Conservation (phyloP, 1,140 invertebrate species). For the Drosophila albomicans region DNA sequence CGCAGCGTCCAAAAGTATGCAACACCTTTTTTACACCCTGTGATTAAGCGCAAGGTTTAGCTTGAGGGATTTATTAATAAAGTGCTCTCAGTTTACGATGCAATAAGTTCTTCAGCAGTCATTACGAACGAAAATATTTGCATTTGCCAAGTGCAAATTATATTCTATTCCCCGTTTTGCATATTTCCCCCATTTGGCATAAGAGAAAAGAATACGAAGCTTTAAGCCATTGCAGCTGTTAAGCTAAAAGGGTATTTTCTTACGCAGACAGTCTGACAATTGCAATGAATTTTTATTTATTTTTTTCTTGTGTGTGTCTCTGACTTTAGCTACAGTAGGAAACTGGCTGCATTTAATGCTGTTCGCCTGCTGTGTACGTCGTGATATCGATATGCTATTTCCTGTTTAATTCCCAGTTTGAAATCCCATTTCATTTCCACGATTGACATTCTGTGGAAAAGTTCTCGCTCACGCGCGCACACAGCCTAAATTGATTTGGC, state of each 20-base stretch:
- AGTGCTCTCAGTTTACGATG: neutral
- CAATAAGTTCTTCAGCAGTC: neutral
- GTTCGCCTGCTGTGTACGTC: neutral
- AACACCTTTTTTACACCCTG: constrained; percentile 17
- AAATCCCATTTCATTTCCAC: constrained; percentile 8
- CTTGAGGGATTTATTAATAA: neutral
- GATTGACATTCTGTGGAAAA: constrained; percentile 11
- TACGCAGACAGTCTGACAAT: too few relatives aligned
- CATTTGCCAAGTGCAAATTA: neutral
- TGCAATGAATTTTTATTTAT: neutral
- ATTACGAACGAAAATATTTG: neutral
- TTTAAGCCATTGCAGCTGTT: neutral
- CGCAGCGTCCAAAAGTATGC: constrained; percentile 49
- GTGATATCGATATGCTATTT: neutral
- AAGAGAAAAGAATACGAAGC: neutral
- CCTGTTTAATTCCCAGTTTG: constrained; percentile 8
- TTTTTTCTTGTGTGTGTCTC: neutral
- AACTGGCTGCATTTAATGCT: constrained; percentile 11
- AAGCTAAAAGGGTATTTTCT: constrained; percentile 4
- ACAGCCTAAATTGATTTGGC: constrained; percentile 69
- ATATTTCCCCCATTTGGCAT: neutral
- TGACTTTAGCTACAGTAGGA: neutral
- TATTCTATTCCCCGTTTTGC: neutral
- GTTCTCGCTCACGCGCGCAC: constrained; percentile 21
- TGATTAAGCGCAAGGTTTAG: neutral